Evolutionary conservation across 2,113 vertebrate species (phyloP).

Genomic region (Silurus meridionalis): DNA sequence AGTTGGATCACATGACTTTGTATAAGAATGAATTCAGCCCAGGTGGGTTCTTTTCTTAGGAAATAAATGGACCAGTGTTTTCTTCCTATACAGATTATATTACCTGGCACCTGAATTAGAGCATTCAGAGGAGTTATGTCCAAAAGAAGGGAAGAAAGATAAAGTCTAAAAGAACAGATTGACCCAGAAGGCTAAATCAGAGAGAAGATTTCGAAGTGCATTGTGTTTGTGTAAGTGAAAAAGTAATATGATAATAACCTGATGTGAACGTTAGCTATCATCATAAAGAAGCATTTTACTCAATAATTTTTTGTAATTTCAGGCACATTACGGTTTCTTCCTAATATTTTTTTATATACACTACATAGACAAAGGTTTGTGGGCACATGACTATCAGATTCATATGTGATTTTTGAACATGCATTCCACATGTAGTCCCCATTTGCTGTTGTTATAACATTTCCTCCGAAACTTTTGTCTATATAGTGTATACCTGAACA

Average conservation of each 20-base stretch:
- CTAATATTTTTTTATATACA: too few species aligned
- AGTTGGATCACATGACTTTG: not conserved
- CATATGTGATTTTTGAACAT: too few species aligned
- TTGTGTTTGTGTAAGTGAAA: not conserved
- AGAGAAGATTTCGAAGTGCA: not conserved
- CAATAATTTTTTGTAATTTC: not conserved
- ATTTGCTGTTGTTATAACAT: too few species aligned
- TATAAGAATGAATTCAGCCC: not conserved
- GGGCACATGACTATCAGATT: too few species aligned
- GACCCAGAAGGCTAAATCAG: not conserved
- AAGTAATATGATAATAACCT: not conserved
- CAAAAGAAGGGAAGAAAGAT: not conserved
- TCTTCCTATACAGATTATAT: slow-evolving; percentile 10
- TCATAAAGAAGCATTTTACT: not conserved
- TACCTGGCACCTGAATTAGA: slow-evolving; percentile 43
- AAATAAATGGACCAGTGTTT: slow-evolving; percentile 4
- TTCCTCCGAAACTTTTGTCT: too few species aligned
- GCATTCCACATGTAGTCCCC: too few species aligned
- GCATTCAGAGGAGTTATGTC: slow-evolving; percentile 30
- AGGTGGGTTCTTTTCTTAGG: not conserved
- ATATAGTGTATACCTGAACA: not conserved
- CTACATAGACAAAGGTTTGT: too few species aligned
- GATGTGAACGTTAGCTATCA: not conserved
- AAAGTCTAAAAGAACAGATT: not conserved
- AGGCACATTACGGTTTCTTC: not conserved